These are phyloP conservation scores for Proterorhinus semilunaris DNA, from an alignment of 2,113 vertebrate genomes.

Conservation along the genomic window DNA sequence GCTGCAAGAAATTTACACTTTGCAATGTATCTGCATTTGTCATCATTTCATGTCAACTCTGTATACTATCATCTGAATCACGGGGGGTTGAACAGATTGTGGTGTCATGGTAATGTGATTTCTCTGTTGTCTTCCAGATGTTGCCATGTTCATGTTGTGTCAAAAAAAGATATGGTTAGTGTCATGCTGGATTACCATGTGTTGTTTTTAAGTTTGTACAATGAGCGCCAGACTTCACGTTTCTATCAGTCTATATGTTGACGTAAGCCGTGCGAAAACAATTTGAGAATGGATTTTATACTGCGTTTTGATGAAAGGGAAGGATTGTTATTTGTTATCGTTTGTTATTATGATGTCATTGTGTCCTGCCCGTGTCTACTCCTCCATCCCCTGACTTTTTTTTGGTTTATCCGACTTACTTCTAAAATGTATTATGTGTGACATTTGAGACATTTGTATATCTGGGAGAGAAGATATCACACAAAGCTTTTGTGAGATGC, in stretches of 20 bases:
- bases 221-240: constrained; percentile 21
- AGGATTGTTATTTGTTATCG: too few species aligned
- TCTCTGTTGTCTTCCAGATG: constrained; percentile 53
- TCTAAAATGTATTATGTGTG: too few species aligned
- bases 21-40: constrained; percentile 14
- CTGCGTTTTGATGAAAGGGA: too few species aligned
- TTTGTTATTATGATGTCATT: too few species aligned
- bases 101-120: constrained; percentile 55
- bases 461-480: too few species aligned
- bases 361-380: too few species aligned
- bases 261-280: neutral
- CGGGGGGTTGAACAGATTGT: constrained; percentile 49
- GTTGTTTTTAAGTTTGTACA: constrained; percentile 11
- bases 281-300: too few species aligned
- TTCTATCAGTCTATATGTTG: constrained; percentile 1
- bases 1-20: constrained; percentile 3
- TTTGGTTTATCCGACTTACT: too few species aligned
- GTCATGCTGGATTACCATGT: constrained; percentile 23
- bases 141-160: constrained; percentile 13
- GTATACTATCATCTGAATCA: constrained; percentile 25
- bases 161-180: constrained; percentile 26
- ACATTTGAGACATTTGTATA: too few species aligned
- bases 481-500: too few species aligned
- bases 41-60: constrained; percentile 43
- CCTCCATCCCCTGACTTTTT: too few species aligned